These are phyloP conservation scores for Trogon melanurus DNA, from an alignment of 2,113 vertebrate genomes.

Conservation along the genomic window DNA sequence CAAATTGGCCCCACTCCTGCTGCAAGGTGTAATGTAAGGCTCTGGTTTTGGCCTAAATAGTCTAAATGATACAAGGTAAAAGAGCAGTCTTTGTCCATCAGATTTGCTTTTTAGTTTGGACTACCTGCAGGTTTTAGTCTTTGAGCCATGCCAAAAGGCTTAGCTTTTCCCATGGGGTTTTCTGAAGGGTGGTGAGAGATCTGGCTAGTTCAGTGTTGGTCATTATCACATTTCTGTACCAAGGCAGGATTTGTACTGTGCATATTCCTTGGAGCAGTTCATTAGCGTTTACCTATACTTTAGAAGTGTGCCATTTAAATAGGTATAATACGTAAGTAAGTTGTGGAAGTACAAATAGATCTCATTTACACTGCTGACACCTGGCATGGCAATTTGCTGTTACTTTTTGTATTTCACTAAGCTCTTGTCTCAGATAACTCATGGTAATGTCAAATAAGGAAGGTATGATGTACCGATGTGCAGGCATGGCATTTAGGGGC, in stretches of 20 bases:
- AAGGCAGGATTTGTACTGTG: not conserved
- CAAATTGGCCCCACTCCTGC: accelerated
- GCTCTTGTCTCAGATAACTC: not conserved
- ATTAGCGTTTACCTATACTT: not conserved
- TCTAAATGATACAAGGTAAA: not conserved
- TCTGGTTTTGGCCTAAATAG: not conserved
- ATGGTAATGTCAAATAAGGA: not conserved
- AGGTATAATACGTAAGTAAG: not conserved
- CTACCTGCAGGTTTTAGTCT: not conserved
- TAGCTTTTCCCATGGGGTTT: not conserved
- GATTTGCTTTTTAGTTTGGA: not conserved
- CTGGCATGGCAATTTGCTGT: not conserved
- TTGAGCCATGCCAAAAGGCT: not conserved
- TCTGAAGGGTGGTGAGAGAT: not conserved
- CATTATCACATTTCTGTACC: not conserved
- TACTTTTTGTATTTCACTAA: not conserved
- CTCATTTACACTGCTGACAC: not conserved
- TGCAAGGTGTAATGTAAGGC: not conserved
- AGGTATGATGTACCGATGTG: not conserved
- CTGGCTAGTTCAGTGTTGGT: not conserved
- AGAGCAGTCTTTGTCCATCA: not conserved
- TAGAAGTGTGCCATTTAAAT: not conserved
- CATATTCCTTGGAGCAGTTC: not conserved
- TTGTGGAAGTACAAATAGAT: not conserved
- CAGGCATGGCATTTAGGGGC: no score